Evolutionary conservation across 2,113 vertebrate species (phyloP).

Genomic region (Xiphorhynchus elegans): DNA sequence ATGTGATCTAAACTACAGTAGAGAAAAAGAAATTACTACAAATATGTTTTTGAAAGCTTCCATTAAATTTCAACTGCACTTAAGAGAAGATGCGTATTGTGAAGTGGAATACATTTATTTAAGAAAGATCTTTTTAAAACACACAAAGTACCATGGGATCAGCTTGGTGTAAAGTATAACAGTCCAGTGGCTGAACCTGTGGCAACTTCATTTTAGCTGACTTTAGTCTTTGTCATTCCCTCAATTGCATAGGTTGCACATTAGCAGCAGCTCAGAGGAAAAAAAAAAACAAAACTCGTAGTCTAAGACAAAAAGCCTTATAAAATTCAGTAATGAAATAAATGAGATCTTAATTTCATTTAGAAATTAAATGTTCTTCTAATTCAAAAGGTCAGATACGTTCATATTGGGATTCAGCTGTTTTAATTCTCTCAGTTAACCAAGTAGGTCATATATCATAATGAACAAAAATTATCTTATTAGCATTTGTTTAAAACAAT

Average conservation of each 20-base stretch:
- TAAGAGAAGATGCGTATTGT: not conserved
- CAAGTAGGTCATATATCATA: not conserved
- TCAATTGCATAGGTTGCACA: not conserved
- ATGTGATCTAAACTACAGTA: not conserved
- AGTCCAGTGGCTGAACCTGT: not conserved
- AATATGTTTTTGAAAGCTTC: not conserved
- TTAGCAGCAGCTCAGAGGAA: not conserved
- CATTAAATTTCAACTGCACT: not conserved
- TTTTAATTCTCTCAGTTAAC: not conserved
- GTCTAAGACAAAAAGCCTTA: not conserved
- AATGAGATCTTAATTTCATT: not conserved
- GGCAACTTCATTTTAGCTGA: not conserved
- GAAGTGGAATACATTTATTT: not conserved
- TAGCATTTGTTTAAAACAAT: not conserved
- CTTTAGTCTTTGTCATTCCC: not conserved
- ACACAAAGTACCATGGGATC: not conserved
- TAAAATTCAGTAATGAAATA: not conserved
- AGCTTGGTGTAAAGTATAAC: not conserved
- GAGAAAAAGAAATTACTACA: not conserved
- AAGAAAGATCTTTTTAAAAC: not conserved
- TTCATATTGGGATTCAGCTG: not conserved
- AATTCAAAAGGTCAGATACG: not conserved
- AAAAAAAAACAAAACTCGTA: not conserved
- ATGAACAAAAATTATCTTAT: not conserved
- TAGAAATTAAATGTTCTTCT: not conserved